Evolutionary conservation across 2,888 invertebrate species (phyloP).

Genomic region (Macrophya alboannulata): DNA sequence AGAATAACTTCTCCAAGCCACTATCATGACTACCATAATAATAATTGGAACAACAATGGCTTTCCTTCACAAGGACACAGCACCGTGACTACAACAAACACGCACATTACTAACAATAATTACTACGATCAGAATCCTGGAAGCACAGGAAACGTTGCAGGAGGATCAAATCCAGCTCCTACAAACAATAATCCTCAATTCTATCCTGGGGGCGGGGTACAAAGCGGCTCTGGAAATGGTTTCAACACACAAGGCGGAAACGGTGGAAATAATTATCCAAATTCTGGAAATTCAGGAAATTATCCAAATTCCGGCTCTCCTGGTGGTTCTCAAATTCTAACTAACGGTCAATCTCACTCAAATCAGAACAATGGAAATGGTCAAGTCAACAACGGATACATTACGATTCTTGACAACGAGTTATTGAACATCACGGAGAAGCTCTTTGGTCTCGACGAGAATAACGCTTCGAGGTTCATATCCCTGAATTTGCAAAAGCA

Average conservation of each 20-base stretch:
- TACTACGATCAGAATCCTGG: slow-evolving; percentile 63
- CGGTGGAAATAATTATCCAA: not conserved
- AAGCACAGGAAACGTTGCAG: not conserved
- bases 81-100: slow-evolving; percentile 51
- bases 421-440: slow-evolving; percentile 72
- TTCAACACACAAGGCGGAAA: not conserved
- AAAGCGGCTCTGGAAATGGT: not conserved
- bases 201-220: not conserved
- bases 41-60: slow-evolving; percentile 17
- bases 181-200: not conserved
- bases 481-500: slow-evolving; percentile 71
- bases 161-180: not conserved
- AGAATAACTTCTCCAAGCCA: slow-evolving; percentile 24
- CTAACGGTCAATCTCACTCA: slow-evolving; percentile 18
- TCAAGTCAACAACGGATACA: not conserved
- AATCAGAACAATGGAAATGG: slow-evolving; percentile 13
- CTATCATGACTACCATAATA: not conserved
- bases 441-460: slow-evolving; percentile 70
- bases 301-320: not conserved
- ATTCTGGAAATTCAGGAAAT: not conserved
- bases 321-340: not conserved
- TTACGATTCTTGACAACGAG: slow-evolving; percentile 69
- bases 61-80: not conserved
- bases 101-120: slow-evolving; percentile 70
- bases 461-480: slow-evolving; percentile 66